A percentile compares a stretch with the other conserved stretches of the same genome.
phyloP scores from a whole-genome alignment of 2,113 vertebrate species.

The Gadus chalcogrammus region DNA sequence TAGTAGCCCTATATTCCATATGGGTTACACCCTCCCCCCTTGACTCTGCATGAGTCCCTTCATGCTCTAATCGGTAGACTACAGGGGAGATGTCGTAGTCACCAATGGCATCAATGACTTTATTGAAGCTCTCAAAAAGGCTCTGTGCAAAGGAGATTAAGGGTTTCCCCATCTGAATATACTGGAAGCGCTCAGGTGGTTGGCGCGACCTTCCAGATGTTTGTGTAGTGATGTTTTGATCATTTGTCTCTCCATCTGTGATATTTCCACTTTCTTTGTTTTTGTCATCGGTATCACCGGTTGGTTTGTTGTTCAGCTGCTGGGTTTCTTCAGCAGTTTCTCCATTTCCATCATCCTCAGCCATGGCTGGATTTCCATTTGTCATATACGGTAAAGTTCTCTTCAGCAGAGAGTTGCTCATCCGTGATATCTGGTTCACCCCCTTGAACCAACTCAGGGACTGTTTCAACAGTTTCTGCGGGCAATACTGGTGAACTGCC shows the following conservation, averaged over 20 bases:
- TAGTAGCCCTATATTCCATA: too few species aligned
- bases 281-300: too few species aligned
- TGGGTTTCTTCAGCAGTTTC: too few species aligned
- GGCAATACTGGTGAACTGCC: not conserved
- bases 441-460: not conserved
- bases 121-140: not conserved
- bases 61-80: not conserved
- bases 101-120: not conserved
- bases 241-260: too few species aligned
- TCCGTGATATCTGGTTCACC: not conserved
- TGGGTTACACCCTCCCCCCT: not conserved
- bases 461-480: not conserved
- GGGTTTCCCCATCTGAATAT: slow-evolving; percentile 2
- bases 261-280: too few species aligned
- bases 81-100: not conserved
- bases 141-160: not conserved
- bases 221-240: not conserved
- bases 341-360: too few species aligned
- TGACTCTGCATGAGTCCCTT: slow-evolving; percentile 1
- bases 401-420: not conserved
- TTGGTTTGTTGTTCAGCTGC: too few species aligned
- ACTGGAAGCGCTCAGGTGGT: not conserved
- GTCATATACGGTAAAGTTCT: not conserved
- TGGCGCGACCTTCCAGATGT: not conserved
- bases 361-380: too few species aligned